Evolutionary conservation across 2,113 vertebrate species (phyloP).

Genomic region (Mustela nigripes): DNA sequence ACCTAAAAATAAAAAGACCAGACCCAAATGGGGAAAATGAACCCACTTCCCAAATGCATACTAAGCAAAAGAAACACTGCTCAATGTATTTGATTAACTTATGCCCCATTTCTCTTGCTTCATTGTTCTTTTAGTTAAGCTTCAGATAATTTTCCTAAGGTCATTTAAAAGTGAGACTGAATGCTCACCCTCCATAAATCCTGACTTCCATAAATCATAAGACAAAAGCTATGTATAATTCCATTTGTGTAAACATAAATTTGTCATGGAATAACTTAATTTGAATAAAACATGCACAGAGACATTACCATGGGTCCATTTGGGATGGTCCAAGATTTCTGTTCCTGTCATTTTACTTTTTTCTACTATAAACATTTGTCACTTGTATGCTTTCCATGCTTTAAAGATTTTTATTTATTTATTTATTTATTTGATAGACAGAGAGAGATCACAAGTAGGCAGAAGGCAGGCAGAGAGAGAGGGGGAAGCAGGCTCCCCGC

Average conservation of each 20-base stretch:
- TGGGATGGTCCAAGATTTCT: neutral
- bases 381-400: neutral
- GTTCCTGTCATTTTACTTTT: neutral
- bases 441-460: no score
- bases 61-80: neutral
- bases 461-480: no score
- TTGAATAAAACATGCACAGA: neutral
- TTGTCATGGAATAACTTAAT: conserved; percentile 28
- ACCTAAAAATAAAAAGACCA: neutral
- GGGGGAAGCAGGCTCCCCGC: no score
- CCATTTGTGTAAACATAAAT: neutral
- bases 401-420: neutral
- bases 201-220: neutral
- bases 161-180: conserved; percentile 23
- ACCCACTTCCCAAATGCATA: neutral
- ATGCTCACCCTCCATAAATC: neutral
- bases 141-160: neutral
- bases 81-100: neutral
- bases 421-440: no score
- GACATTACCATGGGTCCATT: neutral
- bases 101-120: neutral
- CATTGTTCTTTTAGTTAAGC: conserved; percentile 40
- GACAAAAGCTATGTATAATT: neutral
- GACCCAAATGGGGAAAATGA: neutral
- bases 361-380: neutral